Conservation (phyloP, 2,113 vertebrate genomes). For the Vulpes lagopus region DNA sequence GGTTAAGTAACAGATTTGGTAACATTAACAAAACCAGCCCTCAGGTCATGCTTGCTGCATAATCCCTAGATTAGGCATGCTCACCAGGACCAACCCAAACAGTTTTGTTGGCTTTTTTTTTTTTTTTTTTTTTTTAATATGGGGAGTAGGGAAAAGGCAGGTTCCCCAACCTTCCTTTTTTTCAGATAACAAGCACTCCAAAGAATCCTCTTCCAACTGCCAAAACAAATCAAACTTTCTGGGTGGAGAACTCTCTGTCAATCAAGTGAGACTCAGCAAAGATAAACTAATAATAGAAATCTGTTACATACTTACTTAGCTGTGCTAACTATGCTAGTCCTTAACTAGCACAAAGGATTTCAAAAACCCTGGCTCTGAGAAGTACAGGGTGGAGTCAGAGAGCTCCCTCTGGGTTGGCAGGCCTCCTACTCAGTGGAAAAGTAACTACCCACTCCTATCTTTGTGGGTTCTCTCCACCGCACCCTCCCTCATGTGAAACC, state of each 20-base stretch:
- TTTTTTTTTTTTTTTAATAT: not conserved
- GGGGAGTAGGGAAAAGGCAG: not conserved
- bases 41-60: conserved; percentile 22
- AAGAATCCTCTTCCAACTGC: conserved; percentile 61
- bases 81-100: conserved; percentile 53
- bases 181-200: conserved; percentile 63
- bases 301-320: conserved; percentile 60
- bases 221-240: conserved; percentile 76
- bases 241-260: conserved; percentile 68
- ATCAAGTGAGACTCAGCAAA: conserved; percentile 61
- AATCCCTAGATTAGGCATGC: conserved; percentile 55
- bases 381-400: conserved; percentile 56
- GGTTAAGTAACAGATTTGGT: conserved; percentile 39
- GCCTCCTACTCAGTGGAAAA: not conserved
- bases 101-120: not conserved
- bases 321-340: conserved; percentile 48
- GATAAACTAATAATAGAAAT: conserved; percentile 77
- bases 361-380: conserved; percentile 27
- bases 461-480: not conserved
- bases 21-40: conserved; percentile 67
- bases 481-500: not conserved
- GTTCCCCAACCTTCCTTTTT: conserved; percentile 61
- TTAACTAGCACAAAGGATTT: conserved; percentile 57
- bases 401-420: not conserved
- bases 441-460: not conserved